Evolutionary conservation across 2,888 invertebrate genomes (phyloP), one percentile per base, ranked within the genome.

Genomic region (Antheraea yamamai): DNA sequence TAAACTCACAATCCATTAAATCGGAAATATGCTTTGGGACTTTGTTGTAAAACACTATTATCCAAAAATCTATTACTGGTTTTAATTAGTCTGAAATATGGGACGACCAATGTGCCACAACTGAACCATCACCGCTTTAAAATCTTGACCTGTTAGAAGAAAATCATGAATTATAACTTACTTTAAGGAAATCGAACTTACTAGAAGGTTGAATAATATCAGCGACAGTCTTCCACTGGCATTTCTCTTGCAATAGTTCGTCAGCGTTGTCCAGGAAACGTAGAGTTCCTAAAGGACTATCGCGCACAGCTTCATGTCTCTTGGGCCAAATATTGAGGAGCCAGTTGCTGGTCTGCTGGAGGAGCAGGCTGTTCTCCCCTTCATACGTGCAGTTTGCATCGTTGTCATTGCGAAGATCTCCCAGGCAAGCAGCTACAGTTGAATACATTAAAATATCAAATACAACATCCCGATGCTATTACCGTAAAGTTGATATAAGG

Each of bases 361-460:
- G 95, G 20, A 98, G 92, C 0, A 98, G 97, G 85, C 98, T 98
- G 93, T 98, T 98, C 93, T 98, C 98, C 0, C 98, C 98, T 91
- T 98, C 98, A 87, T 98, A 98, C 0, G 97, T 98, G 85, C 97
- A 97, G 91, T 97, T 98, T 0, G 98, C 98, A 88, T 98, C 98
- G 88, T 98, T 97, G 85, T 97, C 97, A 87, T 97, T 96, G 70
- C 98, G 96, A 0, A 98, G 88, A 16, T 96, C 96, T 72, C 97
- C 97, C 74, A 98, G 92, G 23, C 97, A 96, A 51, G 97, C 92
- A 61, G 96, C 97, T 97, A 84, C 6, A 64, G 58, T 23, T 61
- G 7, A 23, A 23, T 23, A 61, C 61, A 20, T 23, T 20, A 61
- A 55, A 61, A 61, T 10, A 61, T 61, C 12, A 61, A 61, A 55